Base-by-base conservation (phyloP, 2,888 invertebrate species). In the Rhynchonema sp. region DNA sequence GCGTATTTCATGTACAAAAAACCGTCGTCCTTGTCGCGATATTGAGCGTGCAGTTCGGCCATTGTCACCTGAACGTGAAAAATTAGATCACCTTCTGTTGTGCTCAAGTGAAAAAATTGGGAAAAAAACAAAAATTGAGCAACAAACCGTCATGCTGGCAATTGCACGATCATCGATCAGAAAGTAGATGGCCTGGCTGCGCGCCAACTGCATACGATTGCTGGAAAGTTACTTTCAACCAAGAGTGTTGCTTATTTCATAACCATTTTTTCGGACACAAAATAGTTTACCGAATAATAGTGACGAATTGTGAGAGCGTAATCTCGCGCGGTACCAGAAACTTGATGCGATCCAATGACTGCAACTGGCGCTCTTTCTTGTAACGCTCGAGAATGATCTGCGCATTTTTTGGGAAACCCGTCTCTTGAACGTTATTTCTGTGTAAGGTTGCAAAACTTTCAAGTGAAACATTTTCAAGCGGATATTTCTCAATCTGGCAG, bases 1-100 rank as follows among this genome's bases (percentile, higher is more conserved):
- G 88, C 87, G 71, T 88, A 89, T 0, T 86, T 86, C 68, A 88
- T 82, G 73, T 88, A 87, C 0, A 89, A 80, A 71, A 87, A 89
- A 0, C 89, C 89, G 72, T 88, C 88, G 30, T 82, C 82, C 17
- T 30, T 2, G 65, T 85, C 84, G 56, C 82, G 81, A 67, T 84
- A 81, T 62, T 82, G 81, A 46, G 81, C 80, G 74, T 88, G 87
- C 0, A 87, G 82, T 74, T 89, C 86, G 0, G 84, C 82, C 76
- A 89, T 80, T 0, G 87, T 85, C 6, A 38, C 38, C 38, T 38
- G 38, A 6, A 38, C 38, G 9, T 38, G 38, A 38, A 38, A 38
- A 38, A 38, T 38, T 38, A 13, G 38, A 38, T 13, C 38, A 38
- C 6, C 38, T 38, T 38, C 17, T 17, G 17, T 38, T 38, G n/a